Evolutionary conservation across 2,888 invertebrate genomes (phyloP), one percentile per base, ranked within the genome.

Genomic region (Isoperla grammatica): DNA sequence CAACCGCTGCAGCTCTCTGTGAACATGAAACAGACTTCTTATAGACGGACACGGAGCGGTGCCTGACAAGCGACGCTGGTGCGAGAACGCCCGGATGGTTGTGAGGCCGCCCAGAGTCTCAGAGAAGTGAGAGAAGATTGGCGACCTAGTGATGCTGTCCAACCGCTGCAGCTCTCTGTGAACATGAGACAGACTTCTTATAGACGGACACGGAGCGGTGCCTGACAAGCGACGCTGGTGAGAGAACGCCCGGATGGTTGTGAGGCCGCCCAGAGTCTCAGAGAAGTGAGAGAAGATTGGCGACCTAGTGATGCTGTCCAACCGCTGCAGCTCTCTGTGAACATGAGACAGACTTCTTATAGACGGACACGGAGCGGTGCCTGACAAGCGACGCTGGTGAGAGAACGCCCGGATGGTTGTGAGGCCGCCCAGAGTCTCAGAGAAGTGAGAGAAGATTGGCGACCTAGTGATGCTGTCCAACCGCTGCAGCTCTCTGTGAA

Each of bases 221-320:
- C n/a, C n/a, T n/a, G n/a, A n/a, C n/a, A 91, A 87, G 62, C 84
- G 78, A 56, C 79, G 72, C 71, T 90, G 85, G 68, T 85, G 84
- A n/a, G n/a, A n/a, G n/a, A n/a, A n/a, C 67, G 83, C 81, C 4
- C 29, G 29, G 64, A 92, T 84, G 13, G 88, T 85, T 62, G 85
- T 79, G 54, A 88, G 80, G 53, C 91, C n/a, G n/a, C 81, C 79
- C 63, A 87, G 77, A 2, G 90, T 86, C 74, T 90, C 88, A 54
- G 85, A 81, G 68, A 88, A 85, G 70, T 88, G 85, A 1, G 88
- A 84, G 65, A 87, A 83, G 60, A 89, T 84, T 19, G 87, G 84
- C 43, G 88, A 86, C 61, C 86, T 84, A 17, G 87, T 86, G 29
- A 83, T 79, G 56, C 87, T 88, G 69, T 91, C 91, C 59, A 86